A percentile compares a stretch with the other conserved stretches of the same genome.
These are phyloP conservation scores for Teleogryllus occipitalis DNA, from an alignment of 1,140 invertebrate species.

Conservation along the genomic window DNA sequence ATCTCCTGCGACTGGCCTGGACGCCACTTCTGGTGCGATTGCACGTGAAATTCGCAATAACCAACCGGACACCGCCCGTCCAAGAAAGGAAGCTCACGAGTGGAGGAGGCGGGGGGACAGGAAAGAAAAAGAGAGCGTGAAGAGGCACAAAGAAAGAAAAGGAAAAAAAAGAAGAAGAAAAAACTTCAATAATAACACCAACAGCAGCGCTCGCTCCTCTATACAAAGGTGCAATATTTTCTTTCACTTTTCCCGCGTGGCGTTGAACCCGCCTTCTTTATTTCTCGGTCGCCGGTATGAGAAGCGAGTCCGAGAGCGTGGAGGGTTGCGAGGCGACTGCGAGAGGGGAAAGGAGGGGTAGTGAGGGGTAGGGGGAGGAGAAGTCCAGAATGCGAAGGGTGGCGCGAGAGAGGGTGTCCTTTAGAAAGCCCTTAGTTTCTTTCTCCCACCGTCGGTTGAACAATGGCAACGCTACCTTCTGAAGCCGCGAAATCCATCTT, in stretches of 20 bases:
- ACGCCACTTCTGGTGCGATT: not conserved
- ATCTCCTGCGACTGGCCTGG: too few relatives aligned
- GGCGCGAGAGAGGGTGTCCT: too few relatives aligned
- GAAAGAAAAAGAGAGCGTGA: not conserved
- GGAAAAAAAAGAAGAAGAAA: not conserved
- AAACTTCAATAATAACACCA: constrained; percentile 5
- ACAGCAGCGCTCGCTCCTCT: not conserved
- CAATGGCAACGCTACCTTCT: too few relatives aligned
- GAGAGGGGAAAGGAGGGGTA: not conserved
- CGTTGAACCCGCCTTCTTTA: not conserved
- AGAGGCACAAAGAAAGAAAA: not conserved
- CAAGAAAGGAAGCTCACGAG: not conserved
- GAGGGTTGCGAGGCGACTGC: not conserved
- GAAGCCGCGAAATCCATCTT: too few relatives aligned
- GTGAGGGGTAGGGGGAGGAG: too few relatives aligned
- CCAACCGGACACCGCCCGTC: not conserved
- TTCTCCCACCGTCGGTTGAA: too few relatives aligned
- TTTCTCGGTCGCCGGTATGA: not conserved
- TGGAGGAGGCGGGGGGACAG: too few relatives aligned
- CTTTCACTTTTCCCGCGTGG: not conserved
- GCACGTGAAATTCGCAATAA: not conserved
- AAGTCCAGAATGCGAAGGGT: too few relatives aligned
- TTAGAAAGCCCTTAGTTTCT: too few relatives aligned
- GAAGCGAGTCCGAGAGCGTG: not conserved
- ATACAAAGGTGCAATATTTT: constrained; percentile 5